These are phyloP conservation scores for Rotaria magnacalcarata DNA, from an alignment of 2,888 invertebrate species.

Conservation along the genomic window DNA sequence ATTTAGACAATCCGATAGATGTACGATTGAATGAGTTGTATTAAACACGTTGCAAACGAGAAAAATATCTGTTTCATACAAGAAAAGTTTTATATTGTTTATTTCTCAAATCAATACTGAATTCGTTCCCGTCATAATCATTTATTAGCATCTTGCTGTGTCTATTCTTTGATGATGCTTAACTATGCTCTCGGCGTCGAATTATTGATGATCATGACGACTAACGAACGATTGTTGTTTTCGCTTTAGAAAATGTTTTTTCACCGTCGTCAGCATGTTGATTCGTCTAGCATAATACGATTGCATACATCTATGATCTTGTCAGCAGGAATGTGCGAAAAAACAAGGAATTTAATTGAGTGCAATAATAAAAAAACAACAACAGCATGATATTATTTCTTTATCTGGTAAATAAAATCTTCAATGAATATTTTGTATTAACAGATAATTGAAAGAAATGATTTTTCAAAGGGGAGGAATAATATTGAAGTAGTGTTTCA, in stretches of 20 bases:
- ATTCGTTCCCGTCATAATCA: neutral
- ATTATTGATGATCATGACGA: neutral
- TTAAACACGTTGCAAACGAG: too few species aligned
- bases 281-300: neutral
- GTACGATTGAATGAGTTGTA: too few species aligned
- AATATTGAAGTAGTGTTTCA: neutral
- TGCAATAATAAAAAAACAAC: neutral
- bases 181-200: neutral
- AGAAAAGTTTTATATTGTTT: too few species aligned
- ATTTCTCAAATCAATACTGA: neutral
- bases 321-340: slow-evolving; percentile 5
- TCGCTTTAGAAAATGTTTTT: neutral
- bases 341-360: neutral
- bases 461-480: neutral
- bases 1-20: too few species aligned
- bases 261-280: neutral
- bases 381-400: neutral
- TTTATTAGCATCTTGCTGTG: neutral
- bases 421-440: neutral
- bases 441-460: neutral
- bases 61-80: too few species aligned
- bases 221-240: neutral
- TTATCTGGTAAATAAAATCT: neutral
- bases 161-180: neutral
- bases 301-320: neutral